Evolutionary conservation across 2,888 invertebrate genomes (phyloP), one percentile per base, ranked within the genome.

Genomic region (Troilus luridus): DNA sequence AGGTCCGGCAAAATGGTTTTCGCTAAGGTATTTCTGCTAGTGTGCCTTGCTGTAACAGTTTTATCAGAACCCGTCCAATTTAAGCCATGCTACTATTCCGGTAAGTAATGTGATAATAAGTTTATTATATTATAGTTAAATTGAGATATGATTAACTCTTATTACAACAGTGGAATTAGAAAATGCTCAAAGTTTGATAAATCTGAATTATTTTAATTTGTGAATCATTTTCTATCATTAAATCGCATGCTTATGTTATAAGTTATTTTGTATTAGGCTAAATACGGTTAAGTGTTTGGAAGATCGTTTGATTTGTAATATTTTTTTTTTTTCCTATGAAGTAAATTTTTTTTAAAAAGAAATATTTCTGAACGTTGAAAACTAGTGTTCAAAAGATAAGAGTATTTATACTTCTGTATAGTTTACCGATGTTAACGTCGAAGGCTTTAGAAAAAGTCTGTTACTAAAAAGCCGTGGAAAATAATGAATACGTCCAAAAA

Each of bases 31-130:
- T 56, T 85, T 21, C n/a, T 85, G 19, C n/a, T 85, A n/a, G 21
- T n/a, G 3, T 56, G 56, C 56, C n/a, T 85, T 0, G 56, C n/a
- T 56, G 85, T 58, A 21, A 85, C 56, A 21, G 85, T 58, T n/a
- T 85, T n/a, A 1, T 85, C 85, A n/a, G 85, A 85, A n/a, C n/a
- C 56, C 54, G 14, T 85, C 56, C 85, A 56, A 56, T 56, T n/a
- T 56, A 85, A 85, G 56, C 85, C 85, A 56, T 85, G 85, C 7
- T 85, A 85, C 85, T 85, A 85, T n/a, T n/a, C 56, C n/a, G 85
- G 85, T 85, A 58, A 85, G 85, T 85, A 85, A 85, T 21, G n/a
- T 41, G 41, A 77, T 27, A 41, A 19, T 3, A 64, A 64, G 3
- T 24, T 64, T 8, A 11, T 41, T 41, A 64, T n/a, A 2, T 12